phyloP scores from a whole-genome alignment of 2,113 vertebrate species.

The Phyllostomus discolor region DNA sequence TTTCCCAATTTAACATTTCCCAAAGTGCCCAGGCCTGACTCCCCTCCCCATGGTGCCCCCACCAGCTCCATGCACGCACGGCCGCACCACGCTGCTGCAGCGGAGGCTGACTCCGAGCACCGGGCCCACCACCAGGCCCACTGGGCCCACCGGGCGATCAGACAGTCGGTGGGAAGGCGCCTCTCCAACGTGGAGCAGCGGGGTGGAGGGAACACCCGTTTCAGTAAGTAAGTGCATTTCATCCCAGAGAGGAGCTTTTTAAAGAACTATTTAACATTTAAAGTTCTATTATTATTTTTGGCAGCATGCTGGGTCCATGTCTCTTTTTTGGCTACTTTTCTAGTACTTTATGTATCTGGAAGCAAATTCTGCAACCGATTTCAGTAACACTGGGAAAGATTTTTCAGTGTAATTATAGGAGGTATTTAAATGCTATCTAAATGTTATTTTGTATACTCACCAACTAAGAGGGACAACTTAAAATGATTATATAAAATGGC shows the following conservation, averaged over 20 bases:
- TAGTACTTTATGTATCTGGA: conserved; percentile 76
- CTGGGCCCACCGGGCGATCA: neutral
- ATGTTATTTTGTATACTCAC: conserved; percentile 45
- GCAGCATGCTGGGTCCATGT: conserved; percentile 67
- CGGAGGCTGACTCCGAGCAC: neutral
- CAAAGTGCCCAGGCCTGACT: neutral
- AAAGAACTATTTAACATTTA: conserved; percentile 76
- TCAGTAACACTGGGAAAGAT: conserved; percentile 70
- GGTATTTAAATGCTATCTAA: conserved; percentile 64
- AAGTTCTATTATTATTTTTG: conserved; percentile 80
- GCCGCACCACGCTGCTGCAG: neutral
- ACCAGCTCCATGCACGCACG: neutral
- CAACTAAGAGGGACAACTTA: conserved; percentile 22
- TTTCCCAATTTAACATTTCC: neutral
- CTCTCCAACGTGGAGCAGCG: conserved; percentile 33
- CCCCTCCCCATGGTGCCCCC: neutral
- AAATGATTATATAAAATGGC: conserved; percentile 37
- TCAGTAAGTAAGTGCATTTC: conserved; percentile 68
- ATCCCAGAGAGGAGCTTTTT: conserved; percentile 62
- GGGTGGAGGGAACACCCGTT: conserved; percentile 55
- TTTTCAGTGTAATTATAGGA: conserved; percentile 71
- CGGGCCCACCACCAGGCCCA: neutral
- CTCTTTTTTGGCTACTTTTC: conserved; percentile 79
- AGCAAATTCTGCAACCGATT: conserved; percentile 76
- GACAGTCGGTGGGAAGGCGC: conserved; percentile 26